Evolutionary conservation across 1,140 invertebrate genomes (phyloP).

Genomic region (Drosophila tsacasi): DNA sequence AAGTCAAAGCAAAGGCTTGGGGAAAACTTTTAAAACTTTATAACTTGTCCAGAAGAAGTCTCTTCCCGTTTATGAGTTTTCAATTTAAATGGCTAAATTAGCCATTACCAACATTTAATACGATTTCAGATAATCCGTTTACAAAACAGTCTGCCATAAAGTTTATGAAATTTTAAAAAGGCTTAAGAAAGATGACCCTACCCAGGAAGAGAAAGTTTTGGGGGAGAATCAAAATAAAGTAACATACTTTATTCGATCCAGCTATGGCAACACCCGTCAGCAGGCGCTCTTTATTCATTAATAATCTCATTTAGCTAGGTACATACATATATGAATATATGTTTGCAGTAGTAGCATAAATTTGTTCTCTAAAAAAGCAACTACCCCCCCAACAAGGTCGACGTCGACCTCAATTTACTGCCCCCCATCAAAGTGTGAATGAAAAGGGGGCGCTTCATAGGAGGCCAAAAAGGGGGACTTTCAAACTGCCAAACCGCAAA

Average conservation of each 20-base stretch:
- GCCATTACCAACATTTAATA: conserved; percentile 16
- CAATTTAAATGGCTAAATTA: conserved; percentile 21
- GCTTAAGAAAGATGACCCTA: neutral
- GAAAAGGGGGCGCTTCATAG: neutral
- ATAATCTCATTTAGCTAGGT: neutral
- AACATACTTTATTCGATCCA: conserved; percentile 15
- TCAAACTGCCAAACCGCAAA: conserved; percentile 32
- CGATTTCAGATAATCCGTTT: conserved; percentile 1
- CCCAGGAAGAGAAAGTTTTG: conserved; percentile 17
- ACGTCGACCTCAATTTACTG: conserved; percentile 27
- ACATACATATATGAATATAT: neutral
- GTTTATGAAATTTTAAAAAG: conserved; percentile 13
- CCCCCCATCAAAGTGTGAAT: conserved; percentile 15
- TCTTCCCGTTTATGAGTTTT: conserved; percentile 9
- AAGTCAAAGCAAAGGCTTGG: conserved; percentile 22
- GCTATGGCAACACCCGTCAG: conserved; percentile 20
- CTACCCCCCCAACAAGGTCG: conserved; percentile 29
- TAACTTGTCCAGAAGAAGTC: conserved; percentile 2
- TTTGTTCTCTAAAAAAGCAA: conserved; percentile 2
- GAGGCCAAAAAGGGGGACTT: neutral
- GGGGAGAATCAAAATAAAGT: conserved; percentile 7
- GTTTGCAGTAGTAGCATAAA: neutral
- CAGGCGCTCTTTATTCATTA: conserved; percentile 1
- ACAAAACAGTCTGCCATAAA: conserved; percentile 9
- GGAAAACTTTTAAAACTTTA: conserved; percentile 24